Base-by-base conservation (phyloP, 2,113 vertebrate species). In the Paratilapia polleni region DNA sequence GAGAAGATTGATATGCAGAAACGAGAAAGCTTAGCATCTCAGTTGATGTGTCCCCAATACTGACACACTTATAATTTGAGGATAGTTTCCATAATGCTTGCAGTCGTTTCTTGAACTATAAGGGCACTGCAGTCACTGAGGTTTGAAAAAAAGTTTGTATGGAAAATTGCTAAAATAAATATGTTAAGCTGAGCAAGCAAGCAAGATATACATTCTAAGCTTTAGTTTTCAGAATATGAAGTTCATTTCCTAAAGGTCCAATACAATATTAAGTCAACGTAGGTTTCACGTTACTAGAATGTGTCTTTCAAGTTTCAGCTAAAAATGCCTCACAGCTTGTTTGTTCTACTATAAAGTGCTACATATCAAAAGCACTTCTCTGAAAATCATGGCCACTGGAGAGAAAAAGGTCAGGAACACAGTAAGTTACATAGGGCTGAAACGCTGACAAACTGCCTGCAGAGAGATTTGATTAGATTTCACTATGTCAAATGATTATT, bases 1-100 rank as follows among this genome's bases (percentile, higher is more conserved):
- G 34, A 70, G 57, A 75, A 89, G 85, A 91, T 84, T 78, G 87
- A 92, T 88, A 63, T 78, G 41, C 28, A 31, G 28, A 31, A 31
- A 31, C 28, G 28, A 31, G 24, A 34, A 82, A 43, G 74, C 38
- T 61, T 31, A 28, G 52, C 52, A 15, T 20, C 73, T 77, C 26
- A 66, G 63, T 26, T n/a, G 64, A 74, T 63, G 64, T 36, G 4
- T 4, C 85, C 57, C 81, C 73, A 19, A 41, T 31, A 76, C 77
- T 82, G 77, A 83, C 83, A 73, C 59, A 70, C 19, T 77, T 78
- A 77, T 78, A 47, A 58, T 28, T 84, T 8, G 28, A 31, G 28
- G 28, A 31, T 31, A 31, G 3, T 31, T 4, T 31, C 28, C 28
- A 31, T 31, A 31, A 31, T 31, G 28, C 28, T 31, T 31, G 28